Percentiles rank a stretch among this genome's conserved stretches.
phyloP scores from a whole-genome alignment of 2,113 vertebrate species.

The Cygnus atratus region DNA sequence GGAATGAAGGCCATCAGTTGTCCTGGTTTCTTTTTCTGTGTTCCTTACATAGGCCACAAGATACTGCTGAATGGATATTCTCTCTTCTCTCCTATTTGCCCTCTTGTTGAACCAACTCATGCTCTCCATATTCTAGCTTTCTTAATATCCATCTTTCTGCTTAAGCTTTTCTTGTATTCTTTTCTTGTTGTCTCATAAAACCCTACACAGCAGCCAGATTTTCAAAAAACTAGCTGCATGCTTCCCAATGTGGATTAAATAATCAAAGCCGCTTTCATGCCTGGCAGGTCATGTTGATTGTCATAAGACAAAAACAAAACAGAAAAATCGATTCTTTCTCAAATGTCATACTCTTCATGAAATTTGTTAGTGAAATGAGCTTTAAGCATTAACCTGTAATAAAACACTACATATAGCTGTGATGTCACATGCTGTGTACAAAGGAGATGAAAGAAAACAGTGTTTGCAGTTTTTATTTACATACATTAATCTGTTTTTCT shows the following conservation, averaged over 20 bases:
- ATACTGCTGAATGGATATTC: neutral
- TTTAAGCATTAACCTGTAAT: neutral
- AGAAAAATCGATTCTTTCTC: neutral
- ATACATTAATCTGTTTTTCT: neutral
- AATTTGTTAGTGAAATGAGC: neutral
- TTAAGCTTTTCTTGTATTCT: neutral
- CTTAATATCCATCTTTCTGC: neutral
- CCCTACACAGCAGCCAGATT: neutral
- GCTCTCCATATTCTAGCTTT: neutral
- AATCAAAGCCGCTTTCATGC: neutral
- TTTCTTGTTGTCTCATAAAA: neutral
- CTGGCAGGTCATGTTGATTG: neutral
- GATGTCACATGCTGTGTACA: neutral
- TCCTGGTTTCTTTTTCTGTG: neutral
- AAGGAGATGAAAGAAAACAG: neutral
- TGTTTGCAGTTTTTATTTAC: neutral
- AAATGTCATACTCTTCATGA: neutral
- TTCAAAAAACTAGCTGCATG: neutral
- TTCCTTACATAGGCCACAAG: neutral
- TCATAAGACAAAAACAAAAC: neutral
- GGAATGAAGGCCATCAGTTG: neutral
- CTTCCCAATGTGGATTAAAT: neutral
- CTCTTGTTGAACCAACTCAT: neutral
- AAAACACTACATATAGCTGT: neutral
- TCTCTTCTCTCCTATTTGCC: neutral